A percentile compares a stretch with the other conserved stretches of the same genome.
phyloP scores from a whole-genome alignment of 2,888 invertebrate species.

The Chrysodeixis includens region DNA sequence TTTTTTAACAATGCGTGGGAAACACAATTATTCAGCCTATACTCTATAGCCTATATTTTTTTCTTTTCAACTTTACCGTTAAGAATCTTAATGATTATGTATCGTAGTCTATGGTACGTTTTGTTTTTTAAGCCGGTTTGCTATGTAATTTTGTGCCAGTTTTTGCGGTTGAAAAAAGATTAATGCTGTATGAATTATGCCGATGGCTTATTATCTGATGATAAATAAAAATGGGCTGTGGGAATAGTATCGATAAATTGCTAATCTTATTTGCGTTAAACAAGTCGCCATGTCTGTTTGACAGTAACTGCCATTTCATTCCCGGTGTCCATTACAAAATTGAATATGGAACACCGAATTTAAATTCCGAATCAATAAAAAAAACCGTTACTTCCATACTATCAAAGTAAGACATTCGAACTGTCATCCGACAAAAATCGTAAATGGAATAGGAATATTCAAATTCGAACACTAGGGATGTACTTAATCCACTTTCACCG shows the following conservation, averaged over 20 bases:
- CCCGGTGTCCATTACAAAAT: neutral
- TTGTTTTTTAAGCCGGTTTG: constrained; percentile 18
- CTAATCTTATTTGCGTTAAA: neutral
- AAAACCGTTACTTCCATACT: neutral
- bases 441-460: constrained; percentile 2
- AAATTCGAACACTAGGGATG: constrained; percentile 3
- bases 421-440: neutral
- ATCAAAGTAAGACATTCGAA: neutral
- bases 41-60: too few species aligned
- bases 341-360: neutral
- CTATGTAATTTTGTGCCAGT: constrained; percentile 22
- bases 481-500: constrained; percentile 46
- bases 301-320: neutral
- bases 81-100: constrained; percentile 48
- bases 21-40: constrained; percentile 37
- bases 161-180: neutral
- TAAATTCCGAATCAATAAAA: constrained; percentile 1
- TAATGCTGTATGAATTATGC: constrained; percentile 6
- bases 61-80: constrained; percentile 51
- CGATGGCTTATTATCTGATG: constrained; percentile 1
- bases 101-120: constrained; percentile 27
- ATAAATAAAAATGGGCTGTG: neutral
- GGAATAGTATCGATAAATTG: neutral
- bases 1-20: constrained; percentile 57
- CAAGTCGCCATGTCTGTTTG: neutral